Conservation (phyloP, 2,113 vertebrate species). For the Vulpes vulpes region DNA sequence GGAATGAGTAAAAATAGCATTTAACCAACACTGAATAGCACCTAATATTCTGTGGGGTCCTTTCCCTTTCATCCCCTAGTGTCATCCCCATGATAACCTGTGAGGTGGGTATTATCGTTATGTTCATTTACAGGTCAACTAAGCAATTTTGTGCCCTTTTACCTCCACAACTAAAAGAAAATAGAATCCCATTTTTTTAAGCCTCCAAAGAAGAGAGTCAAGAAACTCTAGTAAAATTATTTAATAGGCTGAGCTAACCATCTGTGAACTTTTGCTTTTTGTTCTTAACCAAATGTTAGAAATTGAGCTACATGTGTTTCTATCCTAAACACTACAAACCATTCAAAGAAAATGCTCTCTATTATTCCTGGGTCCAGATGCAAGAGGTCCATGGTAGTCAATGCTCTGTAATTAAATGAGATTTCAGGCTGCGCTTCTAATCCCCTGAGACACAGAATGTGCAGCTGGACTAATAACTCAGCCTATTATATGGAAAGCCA, state of each 20-base stretch:
- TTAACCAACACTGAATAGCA: neutral
- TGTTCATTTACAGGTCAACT: neutral
- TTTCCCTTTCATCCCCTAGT: neutral
- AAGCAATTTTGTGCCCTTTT: neutral
- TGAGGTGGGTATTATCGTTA: neutral
- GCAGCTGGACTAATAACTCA: constrained; percentile 83
- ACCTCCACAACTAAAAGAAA: neutral
- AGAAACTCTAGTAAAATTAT: constrained; percentile 62
- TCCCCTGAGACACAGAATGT: constrained; percentile 76
- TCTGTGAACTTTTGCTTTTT: constrained; percentile 71
- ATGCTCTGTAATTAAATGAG: constrained; percentile 83
- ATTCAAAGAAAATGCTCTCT: constrained; percentile 75
- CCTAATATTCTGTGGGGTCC: neutral
- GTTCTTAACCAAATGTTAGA: constrained; percentile 72
- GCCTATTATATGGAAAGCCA: constrained; percentile 76
- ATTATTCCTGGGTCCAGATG: constrained; percentile 68
- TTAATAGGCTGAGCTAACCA: constrained; percentile 67
- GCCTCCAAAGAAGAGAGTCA: neutral
- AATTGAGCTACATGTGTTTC: constrained; percentile 72
- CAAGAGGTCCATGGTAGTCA: constrained; percentile 76
- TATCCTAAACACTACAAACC: constrained; percentile 68
- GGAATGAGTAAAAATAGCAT: neutral
- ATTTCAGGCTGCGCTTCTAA: constrained; percentile 80
- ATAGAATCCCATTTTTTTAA: constrained; percentile 29
- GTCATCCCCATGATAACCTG: neutral